Conservation (phyloP, 2,113 vertebrate species). For the Chascanopsetta lugubris region DNA sequence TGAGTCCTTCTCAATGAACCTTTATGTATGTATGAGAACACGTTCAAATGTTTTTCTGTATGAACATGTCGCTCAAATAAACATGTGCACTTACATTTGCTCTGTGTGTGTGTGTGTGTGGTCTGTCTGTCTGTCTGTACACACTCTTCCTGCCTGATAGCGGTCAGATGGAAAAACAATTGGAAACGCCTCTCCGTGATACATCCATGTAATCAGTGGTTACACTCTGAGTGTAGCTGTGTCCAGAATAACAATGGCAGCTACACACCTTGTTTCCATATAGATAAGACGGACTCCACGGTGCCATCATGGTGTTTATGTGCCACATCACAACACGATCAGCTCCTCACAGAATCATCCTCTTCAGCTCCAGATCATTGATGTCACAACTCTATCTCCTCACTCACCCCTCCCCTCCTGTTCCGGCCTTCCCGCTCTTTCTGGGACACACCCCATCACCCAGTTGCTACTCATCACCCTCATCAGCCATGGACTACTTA, state of each 20-base stretch:
- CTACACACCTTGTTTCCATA: constrained; percentile 67
- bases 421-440: too few species aligned
- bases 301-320: constrained; percentile 25
- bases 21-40: too few species aligned
- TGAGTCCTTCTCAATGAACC: too few species aligned
- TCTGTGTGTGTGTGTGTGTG: background rate
- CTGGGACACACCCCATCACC: too few species aligned
- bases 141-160: constrained; percentile 30
- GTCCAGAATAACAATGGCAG: constrained; percentile 51
- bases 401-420: too few species aligned
- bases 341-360: constrained; percentile 13
- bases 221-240: constrained; percentile 32
- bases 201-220: constrained; percentile 59
- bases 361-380: constrained; percentile 40
- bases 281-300: constrained; percentile 56
- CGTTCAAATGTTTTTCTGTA: too few species aligned
- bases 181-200: constrained; percentile 60
- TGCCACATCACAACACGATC: constrained; percentile 46
- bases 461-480: too few species aligned
- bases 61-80: too few species aligned
- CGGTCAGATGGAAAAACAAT: constrained; percentile 65
- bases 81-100: constrained; percentile 10
- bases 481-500: too few species aligned
- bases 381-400: too few species aligned
- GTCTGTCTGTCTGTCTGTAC: constrained; percentile 3